Conservation (phyloP, 2,113 vertebrate genomes). For the Phocoena phocoena region DNA sequence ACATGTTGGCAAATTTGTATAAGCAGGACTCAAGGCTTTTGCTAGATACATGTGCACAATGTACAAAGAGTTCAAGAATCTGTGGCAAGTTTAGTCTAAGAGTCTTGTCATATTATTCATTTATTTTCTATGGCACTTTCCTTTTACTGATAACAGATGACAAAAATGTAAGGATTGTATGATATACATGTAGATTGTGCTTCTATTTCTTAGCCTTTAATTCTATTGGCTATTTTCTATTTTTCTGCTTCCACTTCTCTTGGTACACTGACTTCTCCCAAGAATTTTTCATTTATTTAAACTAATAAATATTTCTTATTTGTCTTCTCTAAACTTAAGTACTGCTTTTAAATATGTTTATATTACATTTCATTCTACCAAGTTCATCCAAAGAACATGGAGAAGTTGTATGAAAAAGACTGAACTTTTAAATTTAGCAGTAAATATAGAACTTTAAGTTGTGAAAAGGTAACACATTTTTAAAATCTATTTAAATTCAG, state of each 20-base stretch:
- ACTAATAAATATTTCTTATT: neutral
- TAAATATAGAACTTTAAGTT: constrained; percentile 26
- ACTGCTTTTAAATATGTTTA: neutral
- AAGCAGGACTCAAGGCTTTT: neutral
- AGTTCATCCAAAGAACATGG: neutral
- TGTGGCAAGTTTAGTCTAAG: neutral
- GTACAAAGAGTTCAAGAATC: neutral
- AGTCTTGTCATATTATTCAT: neutral
- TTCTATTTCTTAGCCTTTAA: neutral
- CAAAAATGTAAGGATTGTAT: neutral
- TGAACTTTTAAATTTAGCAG: neutral
- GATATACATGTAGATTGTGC: neutral
- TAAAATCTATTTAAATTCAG: neutral
- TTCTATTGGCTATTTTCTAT: neutral
- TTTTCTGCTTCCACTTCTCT: neutral
- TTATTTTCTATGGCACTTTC: neutral
- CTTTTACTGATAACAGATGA: neutral
- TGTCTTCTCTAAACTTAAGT: neutral
- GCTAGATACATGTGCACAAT: neutral
- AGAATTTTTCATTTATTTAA: constrained; percentile 25
- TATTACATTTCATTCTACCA: neutral
- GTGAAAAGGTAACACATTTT: neutral
- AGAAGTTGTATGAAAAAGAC: neutral
- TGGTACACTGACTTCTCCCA: neutral
- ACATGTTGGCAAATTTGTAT: neutral